Conservation (phyloP, 1,140 invertebrate genomes). For the Micrasema minimum region DNA sequence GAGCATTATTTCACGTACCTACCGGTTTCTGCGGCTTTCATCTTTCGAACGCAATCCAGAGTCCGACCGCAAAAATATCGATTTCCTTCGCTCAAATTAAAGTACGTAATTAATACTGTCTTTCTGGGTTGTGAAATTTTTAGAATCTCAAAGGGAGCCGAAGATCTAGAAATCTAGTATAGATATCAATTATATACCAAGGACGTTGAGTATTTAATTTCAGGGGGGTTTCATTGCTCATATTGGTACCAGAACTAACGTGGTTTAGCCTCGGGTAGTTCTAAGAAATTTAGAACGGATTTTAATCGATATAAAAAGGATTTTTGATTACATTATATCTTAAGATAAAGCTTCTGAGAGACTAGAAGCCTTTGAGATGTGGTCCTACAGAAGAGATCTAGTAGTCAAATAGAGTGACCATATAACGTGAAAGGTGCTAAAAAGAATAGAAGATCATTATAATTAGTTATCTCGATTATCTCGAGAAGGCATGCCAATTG, state of each 20-base stretch:
- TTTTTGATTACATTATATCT: neutral
- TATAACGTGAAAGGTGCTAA: too few relatives aligned
- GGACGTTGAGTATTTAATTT: conserved; percentile 4
- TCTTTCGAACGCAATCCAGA: conserved; percentile 2
- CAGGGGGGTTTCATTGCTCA: neutral
- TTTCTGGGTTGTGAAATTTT: neutral
- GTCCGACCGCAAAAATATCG: conserved; percentile 12
- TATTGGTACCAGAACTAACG: neutral
- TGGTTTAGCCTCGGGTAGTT: neutral
- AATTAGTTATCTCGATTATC: too few relatives aligned
- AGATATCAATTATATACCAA: conserved; percentile 15
- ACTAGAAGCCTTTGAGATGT: too few relatives aligned
- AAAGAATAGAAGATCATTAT: too few relatives aligned
- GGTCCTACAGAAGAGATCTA: too few relatives aligned
- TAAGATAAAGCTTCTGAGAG: conserved; percentile 3
- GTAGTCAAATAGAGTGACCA: too few relatives aligned
- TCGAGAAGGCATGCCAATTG: too few relatives aligned
- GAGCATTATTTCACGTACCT: conserved; percentile 7
- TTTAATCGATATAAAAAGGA: neutral
- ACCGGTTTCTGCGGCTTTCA: neutral
- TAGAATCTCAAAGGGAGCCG: neutral
- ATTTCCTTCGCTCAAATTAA: neutral
- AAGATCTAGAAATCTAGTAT: neutral
- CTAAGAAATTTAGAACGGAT: neutral
- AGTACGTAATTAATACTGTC: too few relatives aligned